Evolutionary conservation across 2,797 vertebrate genomes (phyloP).

Genomic region (Hydrocynus forskahlii): DNA sequence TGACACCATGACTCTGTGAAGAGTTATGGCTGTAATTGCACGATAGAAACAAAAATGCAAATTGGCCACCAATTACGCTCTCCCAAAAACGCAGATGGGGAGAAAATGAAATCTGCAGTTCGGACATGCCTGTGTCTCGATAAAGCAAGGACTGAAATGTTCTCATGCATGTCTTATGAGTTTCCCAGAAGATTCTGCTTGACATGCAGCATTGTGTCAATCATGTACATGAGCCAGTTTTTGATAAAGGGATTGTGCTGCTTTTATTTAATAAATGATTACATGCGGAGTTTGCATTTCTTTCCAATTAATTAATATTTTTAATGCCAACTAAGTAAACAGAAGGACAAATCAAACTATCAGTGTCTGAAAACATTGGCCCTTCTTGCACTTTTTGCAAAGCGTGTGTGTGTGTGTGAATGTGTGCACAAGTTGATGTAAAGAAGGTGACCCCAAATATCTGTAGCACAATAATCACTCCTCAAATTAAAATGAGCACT

Average conservation of each 20-base stretch:
- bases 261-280: background rate
- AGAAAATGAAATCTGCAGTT: slow-evolving; percentile 42
- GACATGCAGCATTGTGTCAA: slow-evolving; percentile 65
- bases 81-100: slow-evolving; percentile 36
- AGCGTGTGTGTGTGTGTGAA: no score
- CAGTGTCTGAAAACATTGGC: no score
- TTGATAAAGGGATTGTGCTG: background rate
- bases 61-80: slow-evolving; percentile 55
- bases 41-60: slow-evolving; percentile 58
- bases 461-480: no score
- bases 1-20: slow-evolving; percentile 52
- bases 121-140: slow-evolving; percentile 15
- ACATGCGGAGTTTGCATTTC: background rate
- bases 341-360: background rate
- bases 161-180: slow-evolving; percentile 50
- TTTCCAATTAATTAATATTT: background rate
- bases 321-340: background rate
- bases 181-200: slow-evolving; percentile 25
- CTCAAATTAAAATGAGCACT: no score
- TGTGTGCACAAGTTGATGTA: no score
- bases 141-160: slow-evolving; percentile 43
- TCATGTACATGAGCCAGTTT: slow-evolving; percentile 22
- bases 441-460: no score
- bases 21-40: slow-evolving; percentile 57
- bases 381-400: no score